Evolutionary conservation across 2,113 vertebrate species (phyloP), one percentile per base, ranked within the genome.

Genomic region (Anoplopoma fimbria): DNA sequence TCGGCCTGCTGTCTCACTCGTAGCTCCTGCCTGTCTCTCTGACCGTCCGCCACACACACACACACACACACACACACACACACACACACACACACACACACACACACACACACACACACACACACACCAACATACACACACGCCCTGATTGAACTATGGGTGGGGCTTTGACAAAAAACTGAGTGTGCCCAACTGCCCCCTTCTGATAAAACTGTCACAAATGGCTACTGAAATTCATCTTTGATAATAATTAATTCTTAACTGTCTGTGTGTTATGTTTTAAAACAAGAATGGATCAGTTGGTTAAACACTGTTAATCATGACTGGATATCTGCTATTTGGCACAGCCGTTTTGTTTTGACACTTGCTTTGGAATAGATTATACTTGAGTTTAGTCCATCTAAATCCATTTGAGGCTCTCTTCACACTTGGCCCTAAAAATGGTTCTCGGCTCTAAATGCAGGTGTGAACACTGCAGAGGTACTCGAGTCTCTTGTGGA

Each of bases 181-280:
- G 25, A n/a, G n/a, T 77, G 75, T 63, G 69, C 68, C 82, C 74
- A 86, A 80, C 63, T 87, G 83, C 80, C 87, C 81, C 73, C 73
- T 86, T 64, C 70, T 88, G 87, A 82, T n/a, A n/a, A n/a, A n/a
- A n/a, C n/a, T n/a, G n/a, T n/a, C n/a, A n/a, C n/a, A n/a, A n/a
- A n/a, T n/a, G n/a, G n/a, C n/a, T n/a, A n/a, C 65, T 38, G 42
- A 62, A 33, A n/a, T 62, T 27, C 17, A 29, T 36, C 15, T 51
- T 33, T 57, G n/a, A n/a, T n/a, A 12, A 31, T 64, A 13, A 40
- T 57, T 1, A 14, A 4, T n/a, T 70, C 13, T 17, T 64, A 14
- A n/a, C 58, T 21, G 19, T 31, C 58, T 21, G 19, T 31, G 31
- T 69, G 25, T 69, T 5, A 1, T 55, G 65, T 55, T 49, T 27